Percentiles rank a stretch among this genome's conserved stretches.
phyloP scores from a whole-genome alignment of 1,140 invertebrate genomes.

The Piezodorus guildinii region DNA sequence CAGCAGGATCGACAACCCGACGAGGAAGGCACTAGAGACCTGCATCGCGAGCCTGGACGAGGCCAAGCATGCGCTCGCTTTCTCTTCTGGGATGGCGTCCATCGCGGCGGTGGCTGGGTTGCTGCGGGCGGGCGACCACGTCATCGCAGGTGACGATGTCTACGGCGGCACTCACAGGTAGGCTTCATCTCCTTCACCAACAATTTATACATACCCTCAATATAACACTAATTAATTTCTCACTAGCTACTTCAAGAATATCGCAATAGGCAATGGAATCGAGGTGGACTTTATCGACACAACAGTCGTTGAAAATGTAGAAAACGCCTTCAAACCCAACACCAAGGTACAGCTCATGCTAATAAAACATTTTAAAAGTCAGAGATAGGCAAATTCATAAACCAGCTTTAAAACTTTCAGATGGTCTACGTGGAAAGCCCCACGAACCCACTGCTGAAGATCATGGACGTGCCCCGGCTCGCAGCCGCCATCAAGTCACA shows the following conservation, averaged over 20 bases:
- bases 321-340: conserved; percentile 59
- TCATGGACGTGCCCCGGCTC: conserved; percentile 77
- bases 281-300: conserved; percentile 69
- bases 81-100: conserved; percentile 84
- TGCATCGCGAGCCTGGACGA: conserved; percentile 83
- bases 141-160: conserved; percentile 84
- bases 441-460: conserved; percentile 91
- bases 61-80: conserved; percentile 75
- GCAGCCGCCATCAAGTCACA: conserved; percentile 45
- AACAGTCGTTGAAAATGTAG: conserved; percentile 52
- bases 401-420: too few species aligned
- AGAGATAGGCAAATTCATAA: too few species aligned
- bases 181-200: too few species aligned
- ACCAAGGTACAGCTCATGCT: conserved; percentile 55
- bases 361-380: neutral
- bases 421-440: conserved; percentile 95
- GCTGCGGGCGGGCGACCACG: conserved; percentile 75
- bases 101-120: conserved; percentile 62
- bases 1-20: conserved; percentile 91
- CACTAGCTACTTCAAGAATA: conserved; percentile 39
- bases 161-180: conserved; percentile 82
- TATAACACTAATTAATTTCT: too few species aligned
- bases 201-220: too few species aligned
- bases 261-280: conserved; percentile 55
- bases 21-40: conserved; percentile 74